Evolutionary conservation across 2,113 vertebrate species (phyloP).

Genomic region (Seriola rivoliana): DNA sequence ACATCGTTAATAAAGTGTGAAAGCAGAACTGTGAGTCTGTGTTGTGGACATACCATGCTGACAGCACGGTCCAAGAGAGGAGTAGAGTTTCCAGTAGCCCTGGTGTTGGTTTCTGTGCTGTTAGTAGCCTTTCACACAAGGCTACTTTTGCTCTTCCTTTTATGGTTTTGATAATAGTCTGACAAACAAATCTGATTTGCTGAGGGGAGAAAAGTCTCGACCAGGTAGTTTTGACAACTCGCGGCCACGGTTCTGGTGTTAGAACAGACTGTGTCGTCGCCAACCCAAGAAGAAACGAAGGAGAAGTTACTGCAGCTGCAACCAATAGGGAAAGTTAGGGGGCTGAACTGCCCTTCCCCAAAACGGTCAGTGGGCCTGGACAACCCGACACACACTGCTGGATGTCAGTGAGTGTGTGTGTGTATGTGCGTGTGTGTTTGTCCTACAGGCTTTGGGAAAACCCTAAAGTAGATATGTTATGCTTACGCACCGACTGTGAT

Average conservation of each 20-base stretch:
- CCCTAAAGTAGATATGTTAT: background rate
- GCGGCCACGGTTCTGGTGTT: conserved; percentile 27
- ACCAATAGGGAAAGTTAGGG: conserved; percentile 58
- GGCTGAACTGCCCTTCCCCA: conserved; percentile 49
- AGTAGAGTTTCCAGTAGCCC: conserved; percentile 53
- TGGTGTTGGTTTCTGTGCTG: conserved; percentile 8
- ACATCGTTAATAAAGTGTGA: background rate
- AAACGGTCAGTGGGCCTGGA: conserved; percentile 25
- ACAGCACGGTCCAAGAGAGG: conserved; percentile 46
- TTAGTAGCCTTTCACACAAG: background rate
- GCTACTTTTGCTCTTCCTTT: background rate
- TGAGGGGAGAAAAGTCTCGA: background rate
- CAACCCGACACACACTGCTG: conserved; percentile 18
- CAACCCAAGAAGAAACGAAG: conserved; percentile 32
- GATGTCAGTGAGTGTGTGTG: background rate
- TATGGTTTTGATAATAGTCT: background rate
- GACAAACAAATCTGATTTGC: too few relatives aligned
- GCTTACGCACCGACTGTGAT: too few relatives aligned
- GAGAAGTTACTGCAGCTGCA: conserved; percentile 29
- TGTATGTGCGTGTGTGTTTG: background rate
- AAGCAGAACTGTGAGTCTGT: conserved; percentile 8
- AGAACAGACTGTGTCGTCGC: conserved; percentile 19
- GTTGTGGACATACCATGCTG: conserved; percentile 72
- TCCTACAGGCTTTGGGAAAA: background rate
- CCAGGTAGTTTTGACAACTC: conserved; percentile 8